A percentile compares a stretch with the other conserved stretches of the same genome.
phyloP scores from a whole-genome alignment of 2,888 invertebrate species.

The Volucella bombylans region DNA sequence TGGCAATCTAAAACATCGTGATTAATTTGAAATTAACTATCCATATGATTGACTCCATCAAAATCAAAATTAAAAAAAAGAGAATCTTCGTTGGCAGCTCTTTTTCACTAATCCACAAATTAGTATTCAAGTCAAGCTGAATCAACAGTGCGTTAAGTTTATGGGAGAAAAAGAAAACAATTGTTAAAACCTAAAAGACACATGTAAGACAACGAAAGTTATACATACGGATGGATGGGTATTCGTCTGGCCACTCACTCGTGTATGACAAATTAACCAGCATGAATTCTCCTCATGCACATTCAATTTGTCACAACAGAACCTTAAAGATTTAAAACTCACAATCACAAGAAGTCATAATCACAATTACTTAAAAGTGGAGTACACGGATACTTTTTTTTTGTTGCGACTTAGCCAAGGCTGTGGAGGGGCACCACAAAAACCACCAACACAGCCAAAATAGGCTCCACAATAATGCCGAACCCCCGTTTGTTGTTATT shows the following conservation, averaged over 20 bases:
- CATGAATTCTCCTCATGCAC: conserved; percentile 42
- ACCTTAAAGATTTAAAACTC: conserved; percentile 17
- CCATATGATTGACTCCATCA: conserved; percentile 33
- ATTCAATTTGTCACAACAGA: conserved; percentile 53
- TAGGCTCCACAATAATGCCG: conserved; percentile 1
- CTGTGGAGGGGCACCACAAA: too few relatives aligned
- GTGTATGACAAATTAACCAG: conserved; percentile 43
- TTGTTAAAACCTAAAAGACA: conserved; percentile 9
- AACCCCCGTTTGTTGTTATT: conserved; percentile 9
- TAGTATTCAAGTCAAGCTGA: conserved; percentile 34
- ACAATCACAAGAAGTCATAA: too few relatives aligned
- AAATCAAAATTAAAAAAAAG: conserved; percentile 17
- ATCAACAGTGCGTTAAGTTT: conserved; percentile 47
- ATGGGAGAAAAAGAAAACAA: conserved; percentile 9
- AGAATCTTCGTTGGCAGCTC: conserved; percentile 25
- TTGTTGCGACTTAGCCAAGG: too few relatives aligned
- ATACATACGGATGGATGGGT: not conserved
- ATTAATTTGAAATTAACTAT: conserved; percentile 14
- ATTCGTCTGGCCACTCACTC: not conserved
- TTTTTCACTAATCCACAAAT: conserved; percentile 40
- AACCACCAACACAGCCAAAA: not conserved
- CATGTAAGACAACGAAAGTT: conserved; percentile 19
- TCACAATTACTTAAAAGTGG: too few relatives aligned
- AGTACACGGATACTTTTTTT: too few relatives aligned
- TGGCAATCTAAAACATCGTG: too few relatives aligned